Conservation (phyloP, 2,888 invertebrate genomes). For the Cremastobaeus sp. region DNA sequence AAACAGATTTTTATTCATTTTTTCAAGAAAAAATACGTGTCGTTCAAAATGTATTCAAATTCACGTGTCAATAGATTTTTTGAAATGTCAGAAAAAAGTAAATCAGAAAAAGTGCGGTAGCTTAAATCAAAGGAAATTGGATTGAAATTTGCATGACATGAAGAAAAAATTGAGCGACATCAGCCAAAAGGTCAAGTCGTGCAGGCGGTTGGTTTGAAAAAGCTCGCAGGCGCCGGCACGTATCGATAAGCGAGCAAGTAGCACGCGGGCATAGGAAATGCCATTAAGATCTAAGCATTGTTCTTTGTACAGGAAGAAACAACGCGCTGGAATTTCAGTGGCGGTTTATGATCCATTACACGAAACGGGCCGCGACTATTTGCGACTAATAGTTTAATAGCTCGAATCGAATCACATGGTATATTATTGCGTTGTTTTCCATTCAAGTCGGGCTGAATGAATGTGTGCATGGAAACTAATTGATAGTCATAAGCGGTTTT, state of each 20-base stretch:
- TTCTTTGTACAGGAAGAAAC: slow-evolving; percentile 53
- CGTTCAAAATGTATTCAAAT: no score
- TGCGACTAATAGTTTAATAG: slow-evolving; percentile 50
- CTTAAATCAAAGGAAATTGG: slow-evolving; percentile 1
- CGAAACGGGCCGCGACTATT: slow-evolving; percentile 38
- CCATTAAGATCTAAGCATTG: slow-evolving; percentile 43
- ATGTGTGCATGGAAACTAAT: slow-evolving; percentile 16
- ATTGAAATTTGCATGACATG: slow-evolving; percentile 16
- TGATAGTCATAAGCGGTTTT: not conserved
- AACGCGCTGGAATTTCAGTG: slow-evolving; percentile 46
- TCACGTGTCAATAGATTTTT: no score
- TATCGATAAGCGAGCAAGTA: slow-evolving; percentile 48
- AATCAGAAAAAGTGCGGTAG: not conserved
- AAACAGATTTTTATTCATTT: no score
- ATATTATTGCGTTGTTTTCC: slow-evolving; percentile 27
- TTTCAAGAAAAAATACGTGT: no score
- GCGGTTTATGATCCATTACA: slow-evolving; percentile 51
- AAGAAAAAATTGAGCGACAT: no score
- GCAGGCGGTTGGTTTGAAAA: slow-evolving; percentile 41
- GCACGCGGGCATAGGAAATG: slow-evolving; percentile 42
- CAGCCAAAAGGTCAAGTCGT: slow-evolving; percentile 40
- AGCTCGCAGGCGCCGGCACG: slow-evolving; percentile 28
- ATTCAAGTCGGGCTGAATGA: slow-evolving; percentile 12
- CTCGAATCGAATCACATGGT: slow-evolving; percentile 29
- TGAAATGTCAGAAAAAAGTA: no score